Base-by-base conservation (phyloP, 1,140 invertebrate genomes). In the Panulirus ornatus region DNA sequence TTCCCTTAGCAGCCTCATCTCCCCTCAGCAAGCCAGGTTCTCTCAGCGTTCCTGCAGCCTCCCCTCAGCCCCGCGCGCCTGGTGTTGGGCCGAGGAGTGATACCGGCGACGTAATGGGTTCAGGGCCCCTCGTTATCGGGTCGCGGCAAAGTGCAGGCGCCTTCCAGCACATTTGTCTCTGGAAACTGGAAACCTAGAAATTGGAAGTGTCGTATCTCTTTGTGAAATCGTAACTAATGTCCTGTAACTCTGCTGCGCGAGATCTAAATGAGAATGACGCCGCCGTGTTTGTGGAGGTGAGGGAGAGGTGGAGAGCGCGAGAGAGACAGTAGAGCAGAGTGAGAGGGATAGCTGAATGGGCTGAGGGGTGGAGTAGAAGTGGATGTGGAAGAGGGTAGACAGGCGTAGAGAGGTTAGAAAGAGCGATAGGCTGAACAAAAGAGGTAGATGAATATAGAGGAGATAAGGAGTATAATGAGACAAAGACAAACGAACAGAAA, bases 181-280 rank as follows among this genome's bases (percentile, higher is more conserved):
- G 40, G 78, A 27, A 89, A 83, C 87, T 89, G 87, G 87, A 89
- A 82, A 81, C 87, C 87, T 82, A 89, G 87, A 89, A 89, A 89
- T 89, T 89, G 87, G 87, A 89, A 89, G 87, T 89, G 87, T 79
- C 87, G 87, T 89, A 89, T 89, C 87, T 89, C 87, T 89, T 89
- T 89, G 87, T 89, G 87, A 89, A 89, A 89, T 89, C 87, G 87
- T 89, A 89, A 89, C 87, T 89, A 89, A 89, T 89, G 87, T 89
- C 30, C 78, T 89, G 87, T 89, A 89, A 89, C 78, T 89, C 87
- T 73, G 87, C n/a, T 27, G 87, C 34, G 66, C 40, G 63, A 82
- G 87, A 89, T 89, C 87, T 89, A 89, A 89, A 89, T 89, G 87
- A 89, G 87, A 73, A 82, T 71, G 87, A 89, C 78, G 87, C 42